phyloP scores from a whole-genome alignment of 1,140 invertebrate genomes.

The Neuroterus valhalla region DNA sequence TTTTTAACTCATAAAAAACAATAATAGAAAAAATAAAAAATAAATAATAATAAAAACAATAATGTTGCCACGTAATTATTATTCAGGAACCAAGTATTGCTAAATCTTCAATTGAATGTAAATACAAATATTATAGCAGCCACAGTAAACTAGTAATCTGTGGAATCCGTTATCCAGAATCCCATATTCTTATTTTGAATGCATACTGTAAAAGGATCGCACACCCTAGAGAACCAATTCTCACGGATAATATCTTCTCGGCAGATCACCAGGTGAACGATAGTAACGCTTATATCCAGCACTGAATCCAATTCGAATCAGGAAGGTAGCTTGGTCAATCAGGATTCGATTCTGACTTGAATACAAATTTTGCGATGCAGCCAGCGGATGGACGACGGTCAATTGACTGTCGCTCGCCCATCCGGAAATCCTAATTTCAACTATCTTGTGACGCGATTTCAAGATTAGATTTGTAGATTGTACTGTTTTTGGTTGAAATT shows the following conservation, averaged over 20 bases:
- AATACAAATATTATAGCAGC: too few relatives aligned
- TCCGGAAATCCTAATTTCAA: background rate
- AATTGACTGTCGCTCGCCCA: constrained; percentile 21
- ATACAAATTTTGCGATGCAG: constrained; percentile 23
- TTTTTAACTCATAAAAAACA: too few relatives aligned
- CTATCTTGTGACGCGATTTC: background rate
- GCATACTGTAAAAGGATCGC: background rate
- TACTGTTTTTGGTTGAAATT: too few relatives aligned
- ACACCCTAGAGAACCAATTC: background rate
- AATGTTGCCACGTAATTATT: too few relatives aligned
- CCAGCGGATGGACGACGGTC: background rate
- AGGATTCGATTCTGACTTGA: constrained; percentile 23
- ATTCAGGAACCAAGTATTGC: too few relatives aligned
- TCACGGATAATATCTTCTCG: constrained; percentile 20
- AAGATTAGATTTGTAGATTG: background rate
- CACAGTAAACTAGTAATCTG: too few relatives aligned
- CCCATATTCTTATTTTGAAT: background rate
- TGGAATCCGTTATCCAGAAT: background rate
- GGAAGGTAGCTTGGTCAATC: constrained; percentile 19
- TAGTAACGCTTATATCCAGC: constrained; percentile 22
- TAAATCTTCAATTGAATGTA: too few relatives aligned
- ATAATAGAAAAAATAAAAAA: too few relatives aligned
- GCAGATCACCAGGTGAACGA: constrained; percentile 10
- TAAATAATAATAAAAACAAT: too few relatives aligned
- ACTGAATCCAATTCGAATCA: constrained; percentile 11